Percentiles rank a stretch among this genome's conserved stretches.
Evolutionary conservation across 1,140 invertebrate genomes (phyloP).

Genomic region (Paracyclopina nana): DNA sequence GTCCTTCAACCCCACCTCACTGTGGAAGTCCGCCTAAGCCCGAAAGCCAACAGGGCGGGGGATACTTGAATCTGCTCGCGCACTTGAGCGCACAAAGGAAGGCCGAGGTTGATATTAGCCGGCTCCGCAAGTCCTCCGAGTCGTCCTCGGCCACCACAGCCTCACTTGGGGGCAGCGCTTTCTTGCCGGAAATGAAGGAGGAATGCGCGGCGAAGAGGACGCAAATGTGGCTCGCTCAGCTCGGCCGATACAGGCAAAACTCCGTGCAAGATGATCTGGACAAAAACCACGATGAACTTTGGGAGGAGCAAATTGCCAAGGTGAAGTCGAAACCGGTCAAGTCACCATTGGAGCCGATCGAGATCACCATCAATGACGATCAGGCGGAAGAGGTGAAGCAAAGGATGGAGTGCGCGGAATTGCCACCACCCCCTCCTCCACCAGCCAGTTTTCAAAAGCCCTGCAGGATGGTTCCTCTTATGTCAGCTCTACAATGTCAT

Average conservation of each 20-base stretch:
- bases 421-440: not conserved
- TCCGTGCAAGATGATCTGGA: constrained; percentile 1
- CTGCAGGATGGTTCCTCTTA: constrained; percentile 1
- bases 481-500: not conserved
- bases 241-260: constrained; percentile 3
- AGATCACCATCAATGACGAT: constrained; percentile 13
- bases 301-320: constrained; percentile 15
- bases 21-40: not conserved
- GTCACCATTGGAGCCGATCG: constrained; percentile 2
- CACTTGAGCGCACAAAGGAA: not conserved
- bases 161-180: too few species aligned
- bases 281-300: constrained; percentile 11
- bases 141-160: too few species aligned
- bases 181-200: constrained; percentile 8
- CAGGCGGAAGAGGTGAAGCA: not conserved
- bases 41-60: not conserved
- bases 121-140: too few species aligned
- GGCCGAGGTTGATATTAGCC: not conserved
- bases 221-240: constrained; percentile 12
- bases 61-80: constrained; percentile 1
- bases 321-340: constrained; percentile 8
- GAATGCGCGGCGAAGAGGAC: constrained; percentile 12
- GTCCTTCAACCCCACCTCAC: not conserved
- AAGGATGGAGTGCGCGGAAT: not conserved
- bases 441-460: not conserved